Conservation (phyloP, 1,140 invertebrate genomes). For the Mamestra configurata region DNA sequence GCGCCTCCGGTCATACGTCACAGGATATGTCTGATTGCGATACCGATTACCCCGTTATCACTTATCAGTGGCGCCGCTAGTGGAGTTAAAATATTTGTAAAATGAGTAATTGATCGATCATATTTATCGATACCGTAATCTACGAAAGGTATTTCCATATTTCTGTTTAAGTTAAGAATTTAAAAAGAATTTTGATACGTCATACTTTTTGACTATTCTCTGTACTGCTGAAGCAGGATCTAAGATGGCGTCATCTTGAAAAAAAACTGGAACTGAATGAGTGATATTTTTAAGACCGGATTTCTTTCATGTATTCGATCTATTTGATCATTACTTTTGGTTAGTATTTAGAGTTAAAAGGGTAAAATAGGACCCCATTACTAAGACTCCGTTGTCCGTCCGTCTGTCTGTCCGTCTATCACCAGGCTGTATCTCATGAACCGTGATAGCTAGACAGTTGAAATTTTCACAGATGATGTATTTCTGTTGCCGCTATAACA, state of each 20-base stretch:
- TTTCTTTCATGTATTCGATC: not conserved
- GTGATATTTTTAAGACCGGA: not conserved
- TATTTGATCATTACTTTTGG: too few species aligned
- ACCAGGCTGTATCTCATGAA: too few species aligned
- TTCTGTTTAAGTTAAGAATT: constrained; percentile 2
- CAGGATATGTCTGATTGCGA: constrained; percentile 9
- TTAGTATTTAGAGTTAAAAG: too few species aligned
- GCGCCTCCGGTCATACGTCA: constrained; percentile 6
- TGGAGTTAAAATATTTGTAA: constrained; percentile 2
- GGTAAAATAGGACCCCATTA: too few species aligned
- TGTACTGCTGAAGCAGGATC: not conserved
- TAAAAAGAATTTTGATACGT: constrained; percentile 18
- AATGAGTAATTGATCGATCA: constrained; percentile 13
- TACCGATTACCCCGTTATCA: not conserved
- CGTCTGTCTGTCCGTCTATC: too few species aligned
- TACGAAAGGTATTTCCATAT: not conserved
- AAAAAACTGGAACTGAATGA: not conserved
- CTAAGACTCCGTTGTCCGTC: too few species aligned
- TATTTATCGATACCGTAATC: not conserved
- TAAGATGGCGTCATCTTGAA: not conserved
- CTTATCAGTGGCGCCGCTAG: not conserved
- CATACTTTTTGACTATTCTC: not conserved
- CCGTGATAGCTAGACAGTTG: too few species aligned
- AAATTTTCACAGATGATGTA: too few species aligned
- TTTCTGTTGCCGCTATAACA: too few species aligned